Percentiles rank a stretch among this genome's conserved stretches.
Conservation (phyloP, 2,888 invertebrate species). For the Noctua fimbriata region DNA sequence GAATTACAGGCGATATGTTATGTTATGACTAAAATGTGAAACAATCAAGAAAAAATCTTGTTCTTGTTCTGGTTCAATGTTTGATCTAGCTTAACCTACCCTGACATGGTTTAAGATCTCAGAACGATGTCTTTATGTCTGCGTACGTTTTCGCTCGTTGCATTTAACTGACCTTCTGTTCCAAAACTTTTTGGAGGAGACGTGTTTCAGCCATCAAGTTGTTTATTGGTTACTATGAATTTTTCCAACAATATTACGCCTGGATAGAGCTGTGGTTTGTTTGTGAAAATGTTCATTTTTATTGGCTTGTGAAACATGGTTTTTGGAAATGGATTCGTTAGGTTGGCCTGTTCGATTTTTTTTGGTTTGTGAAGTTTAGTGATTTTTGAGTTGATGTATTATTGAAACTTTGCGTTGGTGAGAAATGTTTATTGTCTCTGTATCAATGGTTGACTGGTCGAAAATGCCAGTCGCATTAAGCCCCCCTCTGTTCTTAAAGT, state of each 20-base stretch:
- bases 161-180: background rate
- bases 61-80: background rate
- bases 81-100: background rate
- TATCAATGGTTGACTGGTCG: background rate
- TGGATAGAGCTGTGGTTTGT: slow-evolving; percentile 48
- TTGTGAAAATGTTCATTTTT: slow-evolving; percentile 40
- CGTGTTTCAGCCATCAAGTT: slow-evolving; percentile 48
- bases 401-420: background rate
- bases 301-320: slow-evolving; percentile 30
- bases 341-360: background rate
- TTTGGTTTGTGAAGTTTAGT: background rate
- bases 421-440: background rate
- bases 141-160: background rate
- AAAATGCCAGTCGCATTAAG: background rate
- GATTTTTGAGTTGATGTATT: background rate
- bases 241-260: slow-evolving; percentile 50
- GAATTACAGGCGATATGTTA: background rate
- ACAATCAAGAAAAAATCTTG: background rate
- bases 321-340: slow-evolving; percentile 22
- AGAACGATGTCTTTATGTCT: background rate
- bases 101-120: background rate
- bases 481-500: too few relatives aligned
- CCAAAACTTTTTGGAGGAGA: background rate
- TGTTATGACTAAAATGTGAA: background rate
- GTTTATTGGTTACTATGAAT: slow-evolving; percentile 65